Base-by-base conservation (phyloP, 2,113 vertebrate species). In the Nerophis lumbriciformis region DNA sequence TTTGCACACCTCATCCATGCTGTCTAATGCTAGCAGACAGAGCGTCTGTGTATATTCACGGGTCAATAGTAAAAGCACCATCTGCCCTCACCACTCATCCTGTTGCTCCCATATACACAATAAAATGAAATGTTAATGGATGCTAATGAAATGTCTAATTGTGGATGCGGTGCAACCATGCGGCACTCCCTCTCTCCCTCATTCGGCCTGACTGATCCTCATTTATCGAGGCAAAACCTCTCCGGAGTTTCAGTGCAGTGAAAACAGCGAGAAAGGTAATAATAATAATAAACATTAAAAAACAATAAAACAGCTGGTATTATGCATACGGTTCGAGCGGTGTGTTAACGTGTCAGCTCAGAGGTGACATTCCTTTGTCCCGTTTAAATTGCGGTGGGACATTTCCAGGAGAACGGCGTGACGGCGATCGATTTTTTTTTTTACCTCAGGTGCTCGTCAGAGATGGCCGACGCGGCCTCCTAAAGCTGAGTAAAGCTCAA, bases 141-240 rank as follows among this genome's bases (percentile, higher is more conserved):
- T 89, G 82, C 84, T 90, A 88, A 90, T 90, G 82, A 87, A 86
- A 85, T 84, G 77, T 82, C 83, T 90, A 91, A 90, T 87, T 86
- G 85, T 79, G 71, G 81, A 89, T 87, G 85, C 83, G 66, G 80
- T 66, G 80, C 85, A 85, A 55, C 75, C 82, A 76, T 75, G 79
- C 78, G 60, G 59, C 73, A 63, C 79, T 72, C 65, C 38, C 73
- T 75, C 77, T 45, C 42, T 45, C 11, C 12, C 42, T 12, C 9
- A 79, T 75, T 75, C 59, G 83, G 77, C 75, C 69, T 73, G 5
- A 73, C 72, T 69, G 69, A 77, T 88, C 75, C 69, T 75, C 76
- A 50, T 81, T 85, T 82, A 86, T 77, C 83, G 76, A 59, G 39
- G 60, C 68, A 71, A 66, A 39, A 59, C 75, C 84, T 78, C 77